Evolutionary conservation across 2,113 vertebrate species (phyloP), one percentile per base, ranked within the genome.

Genomic region (Epinephelus cyanopodus): DNA sequence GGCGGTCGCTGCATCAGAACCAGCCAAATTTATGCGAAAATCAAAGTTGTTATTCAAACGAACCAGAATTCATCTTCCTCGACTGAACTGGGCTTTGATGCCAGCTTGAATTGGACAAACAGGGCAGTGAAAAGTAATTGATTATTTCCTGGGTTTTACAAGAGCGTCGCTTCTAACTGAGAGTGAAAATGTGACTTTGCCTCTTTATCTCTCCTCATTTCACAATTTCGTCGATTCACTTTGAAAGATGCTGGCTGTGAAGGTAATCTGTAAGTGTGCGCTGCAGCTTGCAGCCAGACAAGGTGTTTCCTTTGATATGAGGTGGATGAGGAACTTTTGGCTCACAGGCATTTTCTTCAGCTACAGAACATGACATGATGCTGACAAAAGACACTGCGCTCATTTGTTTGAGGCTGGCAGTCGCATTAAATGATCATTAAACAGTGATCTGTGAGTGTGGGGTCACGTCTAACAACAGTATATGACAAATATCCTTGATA

Each of bases 301-400:
- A 86, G 88, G 78, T 89, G 88, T 83, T 89, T 21, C 27, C 72
- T 91, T 87, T 90, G 86, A 90, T 89, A 47, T 17, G 11, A 64
- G 2, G 74, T 72, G 65, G 84, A 85, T 23, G 79, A 74, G 74
- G 64, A 87, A 87, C 86, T 80, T 85, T 69, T 75, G 74, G 74
- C 86, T 90, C 75, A 53, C 53, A 45, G 71, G 79, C 79, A 50
- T 87, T 85, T 85, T 60, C 19, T 37, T 79, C 77, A 27, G 60
- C 70, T 54, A 18, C 54, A 74, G 60, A 77, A 74, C 74, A n/a
- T 54, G 48, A 77, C 79, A 81, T 61, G 45, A 78, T 67, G 68
- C 48, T 21, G 17, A 54, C 42, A 56, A 17, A 60, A 63, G 62
- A 76, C 70, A 27, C 27, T 2, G 50, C 3, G 8, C 57, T 78